Evolutionary conservation across 2,797 vertebrate species (phyloP).

Genomic region (Liasis olivaceus): DNA sequence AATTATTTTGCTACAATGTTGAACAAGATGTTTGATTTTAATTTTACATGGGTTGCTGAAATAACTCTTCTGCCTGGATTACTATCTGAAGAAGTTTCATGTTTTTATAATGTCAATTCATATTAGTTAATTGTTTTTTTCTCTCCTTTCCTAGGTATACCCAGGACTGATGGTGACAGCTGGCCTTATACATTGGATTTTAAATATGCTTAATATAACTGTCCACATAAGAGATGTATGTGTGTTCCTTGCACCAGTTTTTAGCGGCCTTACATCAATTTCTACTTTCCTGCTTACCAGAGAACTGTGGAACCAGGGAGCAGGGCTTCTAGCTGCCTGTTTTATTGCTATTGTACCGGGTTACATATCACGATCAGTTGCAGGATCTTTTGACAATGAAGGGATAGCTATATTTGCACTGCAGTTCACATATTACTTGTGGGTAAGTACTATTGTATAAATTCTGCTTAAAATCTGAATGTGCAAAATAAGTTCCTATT

Average conservation of each 20-base stretch:
- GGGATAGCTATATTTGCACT: slow-evolving; percentile 98
- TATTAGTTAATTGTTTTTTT: slow-evolving; percentile 25
- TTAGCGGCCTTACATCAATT: slow-evolving; percentile 96
- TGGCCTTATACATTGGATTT: slow-evolving; percentile 95
- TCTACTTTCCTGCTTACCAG: slow-evolving; percentile 96
- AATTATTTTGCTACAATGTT: background rate
- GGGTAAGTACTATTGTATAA: slow-evolving; percentile 82
- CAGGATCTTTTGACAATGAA: slow-evolving; percentile 97
- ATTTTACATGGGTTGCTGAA: background rate
- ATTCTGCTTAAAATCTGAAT: slow-evolving; percentile 44
- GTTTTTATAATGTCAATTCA: slow-evolving; percentile 1
- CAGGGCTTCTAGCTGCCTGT: slow-evolving; percentile 95
- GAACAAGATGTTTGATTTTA: background rate
- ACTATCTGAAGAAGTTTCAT: background rate
- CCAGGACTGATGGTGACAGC: slow-evolving; percentile 98
- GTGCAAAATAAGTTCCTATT: background rate
- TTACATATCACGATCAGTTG: slow-evolving; percentile 97
- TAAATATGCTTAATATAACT: slow-evolving; percentile 95
- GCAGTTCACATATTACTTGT: slow-evolving; percentile 99
- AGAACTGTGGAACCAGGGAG: slow-evolving; percentile 98
- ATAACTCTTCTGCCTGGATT: background rate
- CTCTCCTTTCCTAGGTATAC: slow-evolving; percentile 81
- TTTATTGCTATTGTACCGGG: slow-evolving; percentile 98
- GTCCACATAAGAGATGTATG: slow-evolving; percentile 98
- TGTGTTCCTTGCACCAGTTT: slow-evolving; percentile 95